Conservation (phyloP, 2,797 vertebrate genomes). For the Setipinna tenuifilis region DNA sequence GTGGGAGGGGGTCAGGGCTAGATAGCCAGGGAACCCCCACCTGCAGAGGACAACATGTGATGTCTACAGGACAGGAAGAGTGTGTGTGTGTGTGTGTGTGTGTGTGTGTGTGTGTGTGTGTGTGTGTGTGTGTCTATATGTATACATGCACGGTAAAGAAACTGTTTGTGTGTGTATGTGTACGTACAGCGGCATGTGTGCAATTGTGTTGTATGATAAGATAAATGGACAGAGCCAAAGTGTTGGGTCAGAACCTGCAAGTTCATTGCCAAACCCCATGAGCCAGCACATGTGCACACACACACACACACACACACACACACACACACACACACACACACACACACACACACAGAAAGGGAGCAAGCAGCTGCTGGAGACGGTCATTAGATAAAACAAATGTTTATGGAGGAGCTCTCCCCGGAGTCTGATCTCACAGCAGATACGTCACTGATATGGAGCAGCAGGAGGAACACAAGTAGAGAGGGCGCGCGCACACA, state of each 20-base stretch:
- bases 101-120: neutral
- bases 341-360: constrained; percentile 59
- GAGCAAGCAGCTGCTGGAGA: constrained; percentile 56
- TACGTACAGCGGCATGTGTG: constrained; percentile 53
- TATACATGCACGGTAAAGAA: neutral
- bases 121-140: neutral
- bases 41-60: neutral
- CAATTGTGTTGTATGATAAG: neutral
- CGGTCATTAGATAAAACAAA: constrained; percentile 72
- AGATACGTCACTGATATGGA: constrained; percentile 40
- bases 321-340: too few species aligned
- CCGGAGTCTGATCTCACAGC: constrained; percentile 54
- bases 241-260: neutral
- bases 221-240: neutral
- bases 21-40: neutral
- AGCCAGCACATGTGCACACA: neutral
- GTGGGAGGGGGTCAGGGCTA: constrained; percentile 39
- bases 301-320: neutral
- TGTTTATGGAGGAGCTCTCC: constrained; percentile 65
- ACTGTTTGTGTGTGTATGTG: neutral
- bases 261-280: neutral
- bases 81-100: constrained; percentile 28
- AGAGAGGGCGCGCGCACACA: too few species aligned
- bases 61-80: too few species aligned
- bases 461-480: neutral